These are phyloP conservation scores for Bellardia pandia DNA, from an alignment of 2,888 invertebrate species.

Conservation along the genomic window DNA sequence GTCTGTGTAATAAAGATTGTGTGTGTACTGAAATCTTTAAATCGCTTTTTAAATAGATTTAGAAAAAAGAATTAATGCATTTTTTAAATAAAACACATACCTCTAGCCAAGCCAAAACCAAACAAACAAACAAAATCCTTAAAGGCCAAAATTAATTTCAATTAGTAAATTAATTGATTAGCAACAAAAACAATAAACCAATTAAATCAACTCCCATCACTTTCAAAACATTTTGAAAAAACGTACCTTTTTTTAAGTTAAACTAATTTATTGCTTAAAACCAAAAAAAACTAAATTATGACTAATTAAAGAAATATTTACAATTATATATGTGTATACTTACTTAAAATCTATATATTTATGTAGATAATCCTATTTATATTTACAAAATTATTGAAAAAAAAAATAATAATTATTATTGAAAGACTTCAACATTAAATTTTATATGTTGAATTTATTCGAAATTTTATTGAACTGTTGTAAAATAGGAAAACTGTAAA, in stretches of 20 bases:
- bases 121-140: constrained; percentile 23
- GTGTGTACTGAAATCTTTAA: constrained; percentile 83
- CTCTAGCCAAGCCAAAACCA: constrained; percentile 44
- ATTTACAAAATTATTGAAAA: constrained; percentile 37
- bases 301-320: constrained; percentile 26
- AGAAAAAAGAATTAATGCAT: constrained; percentile 46
- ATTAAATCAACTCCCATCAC: constrained; percentile 55
- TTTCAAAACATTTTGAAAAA: constrained; percentile 59
- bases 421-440: constrained; percentile 55
- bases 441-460: constrained; percentile 67
- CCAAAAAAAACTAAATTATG: constrained; percentile 25
- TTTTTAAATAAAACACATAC: constrained; percentile 56
- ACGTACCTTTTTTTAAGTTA: constrained; percentile 64
- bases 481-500: constrained; percentile 39
- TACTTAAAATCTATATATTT: constrained; percentile 34
- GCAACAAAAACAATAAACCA: constrained; percentile 6
- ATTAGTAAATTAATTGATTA: constrained; percentile 29
- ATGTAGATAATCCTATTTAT: constrained; percentile 61
- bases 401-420: constrained; percentile 7
- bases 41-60: constrained; percentile 81
- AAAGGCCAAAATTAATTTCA: constrained; percentile 60
- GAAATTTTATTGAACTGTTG: constrained; percentile 71
- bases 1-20: constrained; percentile 83
- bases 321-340: constrained; percentile 42
- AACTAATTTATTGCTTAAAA: constrained; percentile 63